Evolutionary conservation across 2,888 invertebrate species (phyloP).

Genomic region (Nebria brevicollis): DNA sequence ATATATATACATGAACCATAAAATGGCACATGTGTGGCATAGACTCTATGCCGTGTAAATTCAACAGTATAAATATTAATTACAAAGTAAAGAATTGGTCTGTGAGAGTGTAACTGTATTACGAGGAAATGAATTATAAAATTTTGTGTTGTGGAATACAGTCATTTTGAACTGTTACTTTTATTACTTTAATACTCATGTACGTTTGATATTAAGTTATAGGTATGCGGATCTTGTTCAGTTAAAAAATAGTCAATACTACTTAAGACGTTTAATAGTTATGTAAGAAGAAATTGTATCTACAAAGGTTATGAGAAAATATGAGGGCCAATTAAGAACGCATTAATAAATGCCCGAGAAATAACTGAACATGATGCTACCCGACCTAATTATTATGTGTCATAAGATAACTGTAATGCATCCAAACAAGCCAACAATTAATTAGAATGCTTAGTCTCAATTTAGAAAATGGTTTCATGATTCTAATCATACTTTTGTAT

Average conservation of each 20-base stretch:
- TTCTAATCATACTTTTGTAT: neutral
- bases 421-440: neutral
- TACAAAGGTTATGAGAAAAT: neutral
- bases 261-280: neutral
- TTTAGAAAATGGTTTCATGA: neutral
- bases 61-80: neutral
- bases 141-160: neutral
- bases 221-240: neutral
- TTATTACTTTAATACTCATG: neutral
- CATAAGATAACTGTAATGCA: neutral
- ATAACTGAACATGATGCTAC: neutral
- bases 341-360: neutral
- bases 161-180: neutral
- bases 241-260: neutral
- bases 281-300: neutral
- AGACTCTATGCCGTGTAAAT: no score
- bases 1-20: neutral
- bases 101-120: neutral
- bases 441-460: neutral
- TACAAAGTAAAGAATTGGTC: neutral
- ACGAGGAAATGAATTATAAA: neutral
- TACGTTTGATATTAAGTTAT: neutral
- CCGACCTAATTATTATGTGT: neutral
- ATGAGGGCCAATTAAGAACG: constrained; percentile 1
- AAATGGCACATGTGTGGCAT: no score